phyloP scores from a whole-genome alignment of 2,888 invertebrate genomes.

The Phortica magna region DNA sequence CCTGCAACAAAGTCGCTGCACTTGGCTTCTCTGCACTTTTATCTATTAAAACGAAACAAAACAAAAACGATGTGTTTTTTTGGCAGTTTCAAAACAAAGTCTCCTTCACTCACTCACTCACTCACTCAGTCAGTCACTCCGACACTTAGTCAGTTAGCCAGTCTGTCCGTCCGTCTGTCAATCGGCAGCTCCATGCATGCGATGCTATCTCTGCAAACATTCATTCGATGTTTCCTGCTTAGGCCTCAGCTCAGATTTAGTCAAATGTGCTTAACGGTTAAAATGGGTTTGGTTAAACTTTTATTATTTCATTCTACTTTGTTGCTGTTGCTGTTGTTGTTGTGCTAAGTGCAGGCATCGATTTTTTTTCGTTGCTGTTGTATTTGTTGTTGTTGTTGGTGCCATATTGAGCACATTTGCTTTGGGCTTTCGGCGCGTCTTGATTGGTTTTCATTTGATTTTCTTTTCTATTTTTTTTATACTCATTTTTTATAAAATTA shows the following conservation, averaged over 20 bases:
- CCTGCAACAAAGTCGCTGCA: slow-evolving; percentile 7
- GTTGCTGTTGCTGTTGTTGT: not conserved
- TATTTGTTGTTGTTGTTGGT: not conserved
- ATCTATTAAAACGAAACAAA: not conserved
- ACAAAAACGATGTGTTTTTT: not conserved
- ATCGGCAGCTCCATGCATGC: slow-evolving; percentile 2
- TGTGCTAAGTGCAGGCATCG: slow-evolving; percentile 13
- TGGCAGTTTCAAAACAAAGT: slow-evolving; percentile 8
- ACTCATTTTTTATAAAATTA: slow-evolving; percentile 5
- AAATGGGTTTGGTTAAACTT: slow-evolving; percentile 67
- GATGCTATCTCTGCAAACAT: not conserved
- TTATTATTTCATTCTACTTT: slow-evolving; percentile 3
- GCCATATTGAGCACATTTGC: slow-evolving; percentile 19
- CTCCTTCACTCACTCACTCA: not conserved
- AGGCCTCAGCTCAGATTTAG: slow-evolving; percentile 57
- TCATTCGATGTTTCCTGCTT: slow-evolving; percentile 14
- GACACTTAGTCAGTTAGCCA: too few species aligned
- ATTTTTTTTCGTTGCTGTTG: not conserved
- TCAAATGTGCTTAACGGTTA: slow-evolving; percentile 72
- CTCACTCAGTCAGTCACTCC: not conserved
- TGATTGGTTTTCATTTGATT: slow-evolving; percentile 28
- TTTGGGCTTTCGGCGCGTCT: slow-evolving; percentile 30
- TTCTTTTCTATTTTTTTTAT: slow-evolving; percentile 7
- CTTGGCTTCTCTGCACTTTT: slow-evolving; percentile 17
- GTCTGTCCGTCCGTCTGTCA: not conserved